These are phyloP conservation scores for Suncus etruscus DNA, from an alignment of 2,113 vertebrate genomes.

Conservation along the genomic window DNA sequence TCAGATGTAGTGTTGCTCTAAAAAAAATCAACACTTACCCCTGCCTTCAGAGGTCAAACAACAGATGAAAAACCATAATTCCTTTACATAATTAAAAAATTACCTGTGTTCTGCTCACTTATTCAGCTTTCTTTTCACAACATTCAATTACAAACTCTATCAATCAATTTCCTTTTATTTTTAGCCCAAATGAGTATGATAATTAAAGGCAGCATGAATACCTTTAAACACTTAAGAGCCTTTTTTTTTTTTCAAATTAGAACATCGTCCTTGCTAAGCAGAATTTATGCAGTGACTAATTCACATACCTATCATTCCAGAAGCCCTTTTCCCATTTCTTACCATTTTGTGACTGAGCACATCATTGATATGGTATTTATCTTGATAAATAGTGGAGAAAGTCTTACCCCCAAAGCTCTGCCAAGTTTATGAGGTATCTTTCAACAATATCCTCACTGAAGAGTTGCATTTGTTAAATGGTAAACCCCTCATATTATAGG, in stretches of 20 bases:
- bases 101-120: conserved; percentile 49
- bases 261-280: conserved; percentile 52
- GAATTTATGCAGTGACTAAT: conserved; percentile 3
- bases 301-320: background rate
- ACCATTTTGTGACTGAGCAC: conserved; percentile 44
- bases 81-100: conserved; percentile 26
- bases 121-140: conserved; percentile 36
- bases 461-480: background rate
- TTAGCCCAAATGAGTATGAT: conserved; percentile 26
- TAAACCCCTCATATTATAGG: background rate
- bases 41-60: conserved; percentile 59
- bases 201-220: conserved; percentile 23
- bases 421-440: background rate
- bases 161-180: conserved; percentile 40
- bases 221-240: conserved; percentile 14
- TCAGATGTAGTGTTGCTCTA: conserved; percentile 59
- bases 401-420: conserved; percentile 10
- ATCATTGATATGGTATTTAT: conserved; percentile 12
- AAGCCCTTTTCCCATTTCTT: conserved; percentile 32
- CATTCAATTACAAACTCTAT: conserved; percentile 15
- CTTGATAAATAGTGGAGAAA: conserved; percentile 16
- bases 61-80: conserved; percentile 50
- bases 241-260: conserved; percentile 6
- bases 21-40: background rate
- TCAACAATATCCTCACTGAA: background rate